Evolutionary conservation across 2,113 vertebrate species (phyloP).

Genomic region (Pseudolaguvia tuberculata): DNA sequence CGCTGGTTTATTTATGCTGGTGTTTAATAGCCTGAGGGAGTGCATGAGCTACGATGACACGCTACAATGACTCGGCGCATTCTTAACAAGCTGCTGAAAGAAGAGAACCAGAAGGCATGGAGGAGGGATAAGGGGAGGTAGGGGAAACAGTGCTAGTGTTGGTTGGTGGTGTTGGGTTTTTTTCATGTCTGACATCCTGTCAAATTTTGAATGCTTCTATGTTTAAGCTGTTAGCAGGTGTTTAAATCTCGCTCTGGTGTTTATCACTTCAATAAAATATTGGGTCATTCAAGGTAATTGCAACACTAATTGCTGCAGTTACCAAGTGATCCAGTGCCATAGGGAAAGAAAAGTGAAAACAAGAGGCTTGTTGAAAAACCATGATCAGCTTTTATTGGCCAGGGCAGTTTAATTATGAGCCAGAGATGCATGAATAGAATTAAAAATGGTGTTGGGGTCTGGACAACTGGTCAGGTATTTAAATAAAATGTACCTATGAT

Average conservation of each 20-base stretch:
- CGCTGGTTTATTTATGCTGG: constrained; percentile 63
- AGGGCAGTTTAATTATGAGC: constrained; percentile 34
- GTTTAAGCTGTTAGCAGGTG: constrained; percentile 59
- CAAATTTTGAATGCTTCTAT: constrained; percentile 38
- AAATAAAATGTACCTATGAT: too few species aligned
- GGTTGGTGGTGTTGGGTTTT: not conserved
- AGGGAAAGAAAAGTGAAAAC: not conserved
- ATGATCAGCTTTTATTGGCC: constrained; percentile 18
- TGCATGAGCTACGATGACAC: constrained; percentile 59
- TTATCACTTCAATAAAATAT: constrained; percentile 61
- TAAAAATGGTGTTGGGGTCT: not conserved
- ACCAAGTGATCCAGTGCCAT: constrained; percentile 24
- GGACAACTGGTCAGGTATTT: not conserved
- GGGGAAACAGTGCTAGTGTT: not conserved
- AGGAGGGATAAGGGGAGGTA: not conserved
- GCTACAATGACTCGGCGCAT: constrained; percentile 50
- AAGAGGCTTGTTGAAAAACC: not conserved
- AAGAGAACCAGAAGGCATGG: constrained; percentile 38
- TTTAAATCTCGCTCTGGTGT: constrained; percentile 59
- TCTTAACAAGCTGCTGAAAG: constrained; percentile 57
- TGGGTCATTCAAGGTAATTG: constrained; percentile 67
- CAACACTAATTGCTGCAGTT: constrained; percentile 51
- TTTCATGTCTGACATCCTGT: constrained; percentile 43
- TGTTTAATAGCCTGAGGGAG: constrained; percentile 63
- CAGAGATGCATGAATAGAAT: constrained; percentile 18